Base-by-base conservation (phyloP, 2,888 invertebrate species). In the Alloplasta piceator region DNA sequence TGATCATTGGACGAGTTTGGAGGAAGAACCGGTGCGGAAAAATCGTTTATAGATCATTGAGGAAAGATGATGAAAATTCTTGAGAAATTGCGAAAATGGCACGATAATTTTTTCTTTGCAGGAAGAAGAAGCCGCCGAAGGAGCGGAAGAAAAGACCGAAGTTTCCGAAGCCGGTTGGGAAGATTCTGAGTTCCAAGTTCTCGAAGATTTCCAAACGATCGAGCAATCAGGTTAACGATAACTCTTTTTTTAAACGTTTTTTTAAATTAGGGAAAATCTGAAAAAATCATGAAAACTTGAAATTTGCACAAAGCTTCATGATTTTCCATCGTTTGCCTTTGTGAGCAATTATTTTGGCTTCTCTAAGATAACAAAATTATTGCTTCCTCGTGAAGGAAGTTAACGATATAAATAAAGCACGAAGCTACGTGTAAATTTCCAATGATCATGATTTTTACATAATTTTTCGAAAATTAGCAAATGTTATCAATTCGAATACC, bases 1-100 rank as follows among this genome's bases (percentile, higher is more conserved):
- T 90, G 97, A 97, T 88, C 97, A 97, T 91, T 97, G 97, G 97
- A 96, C 96, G 70, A 96, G 96, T 88, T 93, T 97, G 79, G 97
- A 97, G 91, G 97, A 97, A 90, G 96, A 96, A 92, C 96, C 96
- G 86, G 96, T 96, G 91, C 26, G 26, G 26, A 26, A 26, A 26
- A 26, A 26, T 26, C n/a, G n/a, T n/a, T n/a, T 0, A 26, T 82
- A 0, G 43, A 14, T 50, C 58, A 75, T 14, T 58, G 61, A 48
- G 50, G 26, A 36, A 10, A 60, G 36, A 46, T 71, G n/a, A 5
- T 9, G 4, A 7, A 36, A 10, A 63, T 48, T 68, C n/a, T 26
- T 26, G 36, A 14, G n/a, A n/a, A 58, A 14, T 5, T 50, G 9
- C 36, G 70, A 10, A 26, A 61, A 36, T 41, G 41, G 26, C 26